Evolutionary conservation across 1,140 invertebrate species (phyloP).

Genomic region (Meloidogyne exigua): DNA sequence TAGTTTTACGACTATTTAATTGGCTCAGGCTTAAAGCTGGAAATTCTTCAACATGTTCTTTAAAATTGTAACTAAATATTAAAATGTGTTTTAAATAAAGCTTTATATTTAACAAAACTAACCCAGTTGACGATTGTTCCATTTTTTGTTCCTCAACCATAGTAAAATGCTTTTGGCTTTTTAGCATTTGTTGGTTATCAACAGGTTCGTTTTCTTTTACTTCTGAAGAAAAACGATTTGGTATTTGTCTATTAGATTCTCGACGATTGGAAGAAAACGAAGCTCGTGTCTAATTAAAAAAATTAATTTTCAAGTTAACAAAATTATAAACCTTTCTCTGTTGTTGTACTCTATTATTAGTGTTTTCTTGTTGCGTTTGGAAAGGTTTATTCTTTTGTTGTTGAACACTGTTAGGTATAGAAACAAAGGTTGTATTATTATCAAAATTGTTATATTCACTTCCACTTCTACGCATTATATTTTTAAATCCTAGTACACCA

Average conservation of each 20-base stretch:
- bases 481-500: neutral
- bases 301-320: neutral
- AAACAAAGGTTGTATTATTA: neutral
- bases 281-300: neutral
- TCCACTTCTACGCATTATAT: neutral
- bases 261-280: neutral
- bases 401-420: neutral
- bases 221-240: neutral
- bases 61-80: neutral
- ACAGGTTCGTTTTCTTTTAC: neutral
- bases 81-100: neutral
- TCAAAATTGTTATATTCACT: neutral
- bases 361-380: too few species aligned
- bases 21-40: neutral
- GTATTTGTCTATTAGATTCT: neutral
- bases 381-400: too few species aligned
- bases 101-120: neutral
- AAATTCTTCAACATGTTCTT: constrained; percentile 5
- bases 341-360: too few species aligned
- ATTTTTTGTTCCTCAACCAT: neutral
- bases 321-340: too few species aligned
- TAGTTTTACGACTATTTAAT: constrained; percentile 1
- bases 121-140: neutral
- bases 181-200: neutral
- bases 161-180: neutral